Conservation (phyloP, 2,888 invertebrate species). For the Eurytoma adleriae region DNA sequence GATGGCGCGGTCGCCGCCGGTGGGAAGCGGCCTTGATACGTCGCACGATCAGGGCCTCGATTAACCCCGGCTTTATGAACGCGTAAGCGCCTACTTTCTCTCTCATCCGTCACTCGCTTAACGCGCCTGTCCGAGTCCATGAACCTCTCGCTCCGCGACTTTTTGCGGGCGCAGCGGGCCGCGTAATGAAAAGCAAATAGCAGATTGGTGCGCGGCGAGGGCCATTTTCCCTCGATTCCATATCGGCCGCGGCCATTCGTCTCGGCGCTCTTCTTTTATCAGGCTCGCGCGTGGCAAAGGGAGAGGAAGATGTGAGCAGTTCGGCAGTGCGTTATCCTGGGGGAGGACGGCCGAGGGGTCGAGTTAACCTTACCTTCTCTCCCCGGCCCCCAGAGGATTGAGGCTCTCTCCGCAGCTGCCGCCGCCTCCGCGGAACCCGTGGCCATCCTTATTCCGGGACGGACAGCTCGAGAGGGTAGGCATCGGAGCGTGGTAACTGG, state of each 20-base stretch:
- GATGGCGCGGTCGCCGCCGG: slow-evolving; percentile 57
- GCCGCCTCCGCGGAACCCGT: slow-evolving; percentile 56
- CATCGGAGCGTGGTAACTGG: slow-evolving; percentile 74
- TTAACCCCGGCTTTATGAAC: not conserved
- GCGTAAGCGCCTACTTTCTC: not conserved
- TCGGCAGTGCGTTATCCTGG: slow-evolving; percentile 1
- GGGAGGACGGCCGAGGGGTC: not conserved
- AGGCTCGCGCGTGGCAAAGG: not conserved
- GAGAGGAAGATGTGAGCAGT: not conserved
- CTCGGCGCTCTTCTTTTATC: slow-evolving; percentile 31
- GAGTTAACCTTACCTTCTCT: not conserved
- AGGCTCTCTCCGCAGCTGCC: not conserved
- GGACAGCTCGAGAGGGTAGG: slow-evolving; percentile 74
- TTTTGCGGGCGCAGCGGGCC: not conserved
- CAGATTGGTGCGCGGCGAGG: not conserved
- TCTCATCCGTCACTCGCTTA: slow-evolving; percentile 31
- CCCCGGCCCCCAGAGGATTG: slow-evolving; percentile 7
- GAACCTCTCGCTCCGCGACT: slow-evolving; percentile 11
- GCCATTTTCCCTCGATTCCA: slow-evolving; percentile 1
- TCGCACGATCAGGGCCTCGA: slow-evolving; percentile 63
- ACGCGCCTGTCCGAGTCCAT: slow-evolving; percentile 22
- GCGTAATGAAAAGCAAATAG: slow-evolving; percentile 31
- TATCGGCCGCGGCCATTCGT: slow-evolving; percentile 10
- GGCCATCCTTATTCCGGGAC: slow-evolving; percentile 74
- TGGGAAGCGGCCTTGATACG: no score